Conservation (phyloP, 2,888 invertebrate species). For the Xestia c-nigrum region DNA sequence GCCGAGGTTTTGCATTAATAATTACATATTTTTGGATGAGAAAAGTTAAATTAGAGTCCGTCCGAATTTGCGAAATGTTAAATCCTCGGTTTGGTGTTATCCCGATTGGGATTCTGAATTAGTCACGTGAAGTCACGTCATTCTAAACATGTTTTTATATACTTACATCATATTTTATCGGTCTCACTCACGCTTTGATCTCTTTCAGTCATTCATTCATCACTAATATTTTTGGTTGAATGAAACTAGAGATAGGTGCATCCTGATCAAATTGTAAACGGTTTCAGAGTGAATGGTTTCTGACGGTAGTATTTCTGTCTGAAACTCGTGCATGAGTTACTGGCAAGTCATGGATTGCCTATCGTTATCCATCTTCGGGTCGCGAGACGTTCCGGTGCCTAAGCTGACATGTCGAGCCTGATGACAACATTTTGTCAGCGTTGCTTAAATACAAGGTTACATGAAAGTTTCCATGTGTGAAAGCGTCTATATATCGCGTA, state of each 20-base stretch:
- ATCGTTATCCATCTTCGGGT: background rate
- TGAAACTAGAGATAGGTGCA: background rate
- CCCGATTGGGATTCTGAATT: background rate
- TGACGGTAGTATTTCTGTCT: background rate
- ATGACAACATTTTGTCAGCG: background rate
- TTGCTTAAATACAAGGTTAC: background rate
- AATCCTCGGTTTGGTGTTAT: background rate
- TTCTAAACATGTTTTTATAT: background rate
- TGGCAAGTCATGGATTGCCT: background rate
- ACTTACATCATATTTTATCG: background rate
- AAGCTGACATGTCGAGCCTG: background rate
- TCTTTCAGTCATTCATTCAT: background rate
- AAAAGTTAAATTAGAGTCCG: background rate
- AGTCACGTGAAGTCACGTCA: background rate
- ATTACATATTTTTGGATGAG: background rate
- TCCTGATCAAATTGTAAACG: constrained; percentile 1
- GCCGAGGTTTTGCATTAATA: background rate
- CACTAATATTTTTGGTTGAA: background rate
- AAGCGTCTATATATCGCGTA: background rate
- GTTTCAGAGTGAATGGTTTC: background rate
- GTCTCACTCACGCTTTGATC: background rate
- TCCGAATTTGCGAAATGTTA: background rate
- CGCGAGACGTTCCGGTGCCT: background rate
- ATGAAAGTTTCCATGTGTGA: background rate
- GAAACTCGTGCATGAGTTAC: background rate